phyloP scores from a whole-genome alignment of 1,140 invertebrate species.

The Stegodyphus dumicola region DNA sequence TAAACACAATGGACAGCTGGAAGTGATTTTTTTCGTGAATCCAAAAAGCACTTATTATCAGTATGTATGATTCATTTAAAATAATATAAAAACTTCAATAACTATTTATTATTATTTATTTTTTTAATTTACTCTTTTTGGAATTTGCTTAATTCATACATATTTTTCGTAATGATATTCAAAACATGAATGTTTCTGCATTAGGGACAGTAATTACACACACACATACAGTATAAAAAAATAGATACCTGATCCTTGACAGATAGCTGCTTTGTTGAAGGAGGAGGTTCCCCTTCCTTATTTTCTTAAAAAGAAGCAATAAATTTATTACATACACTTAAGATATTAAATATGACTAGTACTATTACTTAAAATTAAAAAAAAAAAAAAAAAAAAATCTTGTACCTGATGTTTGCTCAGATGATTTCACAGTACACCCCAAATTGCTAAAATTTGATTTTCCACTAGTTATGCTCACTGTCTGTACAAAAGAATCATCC shows the following conservation, averaged over 20 bases:
- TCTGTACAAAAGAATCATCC: background rate
- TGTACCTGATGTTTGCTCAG: conserved; percentile 3
- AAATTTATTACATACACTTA: background rate
- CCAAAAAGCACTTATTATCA: too few relatives aligned
- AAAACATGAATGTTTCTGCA: too few relatives aligned
- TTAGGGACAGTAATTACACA: too few relatives aligned
- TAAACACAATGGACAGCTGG: too few relatives aligned
- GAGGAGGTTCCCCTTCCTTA: conserved; percentile 40
- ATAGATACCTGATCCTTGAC: conserved; percentile 26
- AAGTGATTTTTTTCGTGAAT: too few relatives aligned
- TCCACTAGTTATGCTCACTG: background rate
- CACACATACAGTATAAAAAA: background rate
- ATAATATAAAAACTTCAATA: too few relatives aligned
- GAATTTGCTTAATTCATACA: too few relatives aligned
- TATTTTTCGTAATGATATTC: too few relatives aligned
- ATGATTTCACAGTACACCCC: conserved; percentile 62
- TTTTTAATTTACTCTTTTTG: too few relatives aligned
- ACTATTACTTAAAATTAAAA: background rate
- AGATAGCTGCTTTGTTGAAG: background rate
- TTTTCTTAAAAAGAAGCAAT: conserved; percentile 4
- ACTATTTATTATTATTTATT: too few relatives aligned
- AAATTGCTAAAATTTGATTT: conserved; percentile 64
- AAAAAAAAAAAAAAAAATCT: background rate
- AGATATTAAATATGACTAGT: too few relatives aligned
- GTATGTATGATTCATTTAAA: too few relatives aligned